phyloP scores from a whole-genome alignment of 2,888 invertebrate genomes.

The Ophion ventricosus region DNA sequence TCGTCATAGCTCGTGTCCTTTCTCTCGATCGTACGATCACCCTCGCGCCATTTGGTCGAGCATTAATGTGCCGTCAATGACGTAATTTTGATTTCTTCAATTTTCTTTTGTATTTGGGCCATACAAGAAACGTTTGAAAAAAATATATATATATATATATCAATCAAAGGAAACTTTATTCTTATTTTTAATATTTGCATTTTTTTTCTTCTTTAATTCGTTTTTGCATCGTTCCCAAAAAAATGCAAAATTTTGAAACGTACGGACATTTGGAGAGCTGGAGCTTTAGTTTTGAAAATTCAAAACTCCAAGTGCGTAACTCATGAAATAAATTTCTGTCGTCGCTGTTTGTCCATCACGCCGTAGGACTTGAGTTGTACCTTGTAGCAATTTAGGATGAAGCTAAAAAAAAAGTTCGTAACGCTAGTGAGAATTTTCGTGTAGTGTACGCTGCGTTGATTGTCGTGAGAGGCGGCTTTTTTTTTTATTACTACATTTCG shows the following conservation, averaged over 20 bases:
- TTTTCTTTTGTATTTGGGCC: no score
- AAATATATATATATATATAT: no score
- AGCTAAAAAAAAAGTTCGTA: neutral
- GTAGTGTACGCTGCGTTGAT: conserved; percentile 23
- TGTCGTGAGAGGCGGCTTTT: conserved; percentile 11
- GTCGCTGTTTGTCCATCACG: neutral
- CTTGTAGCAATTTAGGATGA: neutral
- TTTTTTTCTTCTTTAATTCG: no score
- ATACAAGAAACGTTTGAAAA: no score
- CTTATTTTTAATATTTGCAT: no score
- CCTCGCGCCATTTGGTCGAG: conserved; percentile 29
- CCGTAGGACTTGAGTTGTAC: neutral
- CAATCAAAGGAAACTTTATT: no score
- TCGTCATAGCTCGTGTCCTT: conserved; percentile 31
- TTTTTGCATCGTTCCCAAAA: no score
- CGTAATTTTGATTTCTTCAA: neutral
- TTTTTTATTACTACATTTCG: neutral
- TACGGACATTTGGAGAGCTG: no score
- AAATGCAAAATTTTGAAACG: no score
- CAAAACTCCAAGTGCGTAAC: neutral
- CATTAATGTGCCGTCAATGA: conserved; percentile 36
- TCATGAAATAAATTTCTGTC: neutral
- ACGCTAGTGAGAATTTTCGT: conserved; percentile 15
- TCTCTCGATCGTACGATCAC: conserved; percentile 20
- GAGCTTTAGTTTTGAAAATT: no score